Evolutionary conservation across 2,888 invertebrate species (phyloP), one percentile per base, ranked within the genome.

Genomic region (Eupsilia transversa): DNA sequence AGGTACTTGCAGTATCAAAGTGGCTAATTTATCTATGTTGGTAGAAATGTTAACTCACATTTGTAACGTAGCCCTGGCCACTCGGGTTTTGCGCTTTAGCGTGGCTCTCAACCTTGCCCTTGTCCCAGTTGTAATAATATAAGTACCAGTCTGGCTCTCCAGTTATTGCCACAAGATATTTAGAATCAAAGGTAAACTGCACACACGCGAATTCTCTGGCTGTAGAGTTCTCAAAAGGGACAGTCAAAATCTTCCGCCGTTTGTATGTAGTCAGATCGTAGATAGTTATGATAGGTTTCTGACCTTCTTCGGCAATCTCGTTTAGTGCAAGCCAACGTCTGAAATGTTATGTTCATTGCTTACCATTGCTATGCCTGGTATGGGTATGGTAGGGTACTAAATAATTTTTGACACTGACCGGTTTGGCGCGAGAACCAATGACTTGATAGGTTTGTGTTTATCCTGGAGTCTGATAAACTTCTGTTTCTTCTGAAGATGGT

Each of bases 121-220:
- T 98, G 87, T 98, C 98, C 97, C 98, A 97, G 91, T 98, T 97
- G 96, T 98, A 98, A 94, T 98, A 97, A 89, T 98, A 97, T 94
- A 98, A 96, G 86, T 97, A 97, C 97, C 98, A 98, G 92, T 99
- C 99, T 0, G 99, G 98, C 79, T 98, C 97, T 4, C 98, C 98
- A 0, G 98, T 98, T 46, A 99, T 97, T 0, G 98, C 97, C 1
- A 98, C 97, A 20, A 99, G 92, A 83, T 98, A 97, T 91, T 98
- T 98, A 3, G 98, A 98, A 92, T 99, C 99, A 79, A 96, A 97
- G 0, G 98, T 98, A 89, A 99, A 99, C 43, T 97, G 97, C 1
- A 98, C 94, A 74, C 97, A 97, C 20, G 97, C 97, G 90, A 98
- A 98, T 88, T 97, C 97, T 72, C 94, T 96, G 0, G 98, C 97